A percentile compares a stretch with the other conserved stretches of the same genome.
These are phyloP conservation scores for Drosophila longiperda DNA, from an alignment of 2,888 invertebrate species.

Conservation along the genomic window DNA sequence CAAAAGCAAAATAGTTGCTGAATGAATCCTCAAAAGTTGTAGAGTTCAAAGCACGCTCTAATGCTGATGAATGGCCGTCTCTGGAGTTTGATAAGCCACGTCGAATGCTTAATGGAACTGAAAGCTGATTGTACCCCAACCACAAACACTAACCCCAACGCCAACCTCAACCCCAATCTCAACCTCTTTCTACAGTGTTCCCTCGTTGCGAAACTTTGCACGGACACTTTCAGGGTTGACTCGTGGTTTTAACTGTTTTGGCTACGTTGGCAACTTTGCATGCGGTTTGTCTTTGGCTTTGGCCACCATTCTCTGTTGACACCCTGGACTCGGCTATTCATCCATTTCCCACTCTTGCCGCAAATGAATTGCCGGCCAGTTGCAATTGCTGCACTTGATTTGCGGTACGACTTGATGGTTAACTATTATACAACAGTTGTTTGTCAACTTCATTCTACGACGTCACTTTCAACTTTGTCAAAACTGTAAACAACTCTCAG, in stretches of 20 bases:
- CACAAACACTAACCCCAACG: not conserved
- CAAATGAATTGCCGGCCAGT: conserved; percentile 76
- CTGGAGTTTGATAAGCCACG: conserved; percentile 52
- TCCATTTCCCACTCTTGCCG: conserved; percentile 31
- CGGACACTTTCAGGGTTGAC: conserved; percentile 47
- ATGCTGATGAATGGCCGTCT: conserved; percentile 52
- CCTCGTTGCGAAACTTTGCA: conserved; percentile 28
- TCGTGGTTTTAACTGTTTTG: conserved; percentile 72
- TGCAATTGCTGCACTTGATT: conserved; percentile 80
- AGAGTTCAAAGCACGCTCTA: conserved; percentile 56
- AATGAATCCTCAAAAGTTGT: conserved; percentile 19
- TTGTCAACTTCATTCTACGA: conserved; percentile 25
- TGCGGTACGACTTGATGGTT: conserved; percentile 71
- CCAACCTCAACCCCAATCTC: not conserved
- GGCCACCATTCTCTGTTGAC: not conserved
- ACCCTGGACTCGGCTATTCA: not conserved
- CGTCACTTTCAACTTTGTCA: conserved; percentile 27
- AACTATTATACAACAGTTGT: conserved; percentile 69
- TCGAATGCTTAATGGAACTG: conserved; percentile 62
- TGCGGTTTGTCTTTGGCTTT: conserved; percentile 71
- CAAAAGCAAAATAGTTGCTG: conserved; percentile 46
- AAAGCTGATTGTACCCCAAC: conserved; percentile 39
- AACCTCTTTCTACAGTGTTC: conserved; percentile 27
- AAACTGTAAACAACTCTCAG: conserved; percentile 17
- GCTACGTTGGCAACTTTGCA: conserved; percentile 73